These are phyloP conservation scores for Sebastes melanostomus DNA, from an alignment of 2,797 vertebrate genomes.

Conservation along the genomic window DNA sequence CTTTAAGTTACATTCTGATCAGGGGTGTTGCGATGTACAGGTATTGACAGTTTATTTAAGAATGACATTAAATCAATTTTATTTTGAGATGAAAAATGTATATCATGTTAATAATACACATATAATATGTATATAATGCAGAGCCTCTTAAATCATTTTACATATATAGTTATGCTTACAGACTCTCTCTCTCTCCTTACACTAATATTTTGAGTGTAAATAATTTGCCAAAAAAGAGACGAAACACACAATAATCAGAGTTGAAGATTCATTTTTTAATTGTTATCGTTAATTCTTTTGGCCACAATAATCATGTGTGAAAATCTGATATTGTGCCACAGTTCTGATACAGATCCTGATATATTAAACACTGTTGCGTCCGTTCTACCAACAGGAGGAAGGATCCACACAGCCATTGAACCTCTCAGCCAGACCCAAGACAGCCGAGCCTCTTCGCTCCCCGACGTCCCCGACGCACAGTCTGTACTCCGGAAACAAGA, in stretches of 20 bases:
- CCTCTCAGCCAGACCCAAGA: constrained; percentile 93
- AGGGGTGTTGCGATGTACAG: too few species aligned
- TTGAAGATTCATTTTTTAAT: neutral
- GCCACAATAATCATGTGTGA: neutral
- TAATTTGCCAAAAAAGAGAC: neutral
- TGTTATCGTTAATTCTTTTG: neutral
- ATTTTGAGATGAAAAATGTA: accelerated
- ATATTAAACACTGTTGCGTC: neutral
- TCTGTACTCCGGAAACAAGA: constrained; percentile 88
- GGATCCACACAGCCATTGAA: constrained; percentile 92
- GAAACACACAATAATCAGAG: neutral
- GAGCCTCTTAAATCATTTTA: neutral
- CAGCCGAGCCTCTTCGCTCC: constrained; percentile 88
- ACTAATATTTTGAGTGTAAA: neutral
- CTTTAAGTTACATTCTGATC: too few species aligned
- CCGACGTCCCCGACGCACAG: constrained; percentile 89
- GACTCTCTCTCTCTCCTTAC: neutral
- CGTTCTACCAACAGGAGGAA: constrained; percentile 84
- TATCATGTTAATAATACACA: neutral
- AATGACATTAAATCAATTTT: too few species aligned
- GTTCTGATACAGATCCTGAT: neutral
- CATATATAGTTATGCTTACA: neutral
- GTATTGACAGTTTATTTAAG: too few species aligned
- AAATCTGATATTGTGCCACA: neutral
- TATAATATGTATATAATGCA: neutral